Base-by-base conservation (phyloP, 2,888 invertebrate genomes). In the Hypercompe scribonia region DNA sequence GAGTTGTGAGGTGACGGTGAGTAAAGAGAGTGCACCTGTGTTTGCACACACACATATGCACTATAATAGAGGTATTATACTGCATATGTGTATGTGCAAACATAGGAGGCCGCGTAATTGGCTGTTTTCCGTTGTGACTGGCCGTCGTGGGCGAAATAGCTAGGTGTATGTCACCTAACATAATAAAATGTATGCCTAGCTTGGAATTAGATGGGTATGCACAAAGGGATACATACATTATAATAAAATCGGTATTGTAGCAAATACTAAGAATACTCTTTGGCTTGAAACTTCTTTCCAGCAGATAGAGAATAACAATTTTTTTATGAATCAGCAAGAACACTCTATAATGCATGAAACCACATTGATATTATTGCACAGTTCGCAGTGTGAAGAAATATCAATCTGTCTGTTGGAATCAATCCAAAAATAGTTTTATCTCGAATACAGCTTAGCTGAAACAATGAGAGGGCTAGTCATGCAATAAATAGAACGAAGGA, bases 331-430 rank as follows among this genome's bases (percentile, higher is more conserved):
- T 67, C 42, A 68, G 66, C 67, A 64, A 50, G n/a, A 65, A 77
- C 71, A 67, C 31, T 68, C n/a, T 15, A 68, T 64, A 65, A 58
- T 34, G 0, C 33, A 67, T 46, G 71, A 81, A 81, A 71, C 73
- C 66, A 76, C 68, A 79, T 79, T 76, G 76, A 75, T 66, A 66
- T 46, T 46, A 76, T 75, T 66, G 76, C 72, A 72, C 24, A 31
- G 69, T 82, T 79, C 70, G 79, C 76, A 75, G 68, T 80, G 71
- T 70, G 78, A 79, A 78, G 70, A 81, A 81, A 84, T 84, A 84
- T 82, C 82, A 84, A 77, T 82, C 73, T 74, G 65, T 80, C 31
- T 63, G 69, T 84, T 82, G 82, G 84, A 82, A 65, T 76, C 77
- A 68, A 72, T 84, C 82, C 82, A 82, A 82, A 64, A 78, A 81